Conservation (phyloP, 2,113 vertebrate species). For the Oxyura jamaicensis region DNA sequence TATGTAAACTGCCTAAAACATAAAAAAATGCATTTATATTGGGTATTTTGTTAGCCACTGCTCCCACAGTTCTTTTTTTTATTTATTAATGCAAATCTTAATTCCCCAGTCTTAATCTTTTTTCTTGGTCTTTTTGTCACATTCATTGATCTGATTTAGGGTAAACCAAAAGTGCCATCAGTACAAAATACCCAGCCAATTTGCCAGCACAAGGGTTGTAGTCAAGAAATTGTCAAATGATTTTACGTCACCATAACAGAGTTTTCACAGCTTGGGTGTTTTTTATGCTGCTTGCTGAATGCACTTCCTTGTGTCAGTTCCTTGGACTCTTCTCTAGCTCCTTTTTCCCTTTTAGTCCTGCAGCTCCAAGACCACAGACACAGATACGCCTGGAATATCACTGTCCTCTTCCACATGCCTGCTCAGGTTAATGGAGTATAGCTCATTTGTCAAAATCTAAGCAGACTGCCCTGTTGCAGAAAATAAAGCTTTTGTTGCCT, state of each 20-base stretch:
- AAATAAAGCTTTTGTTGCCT: background rate
- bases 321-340: background rate
- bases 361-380: background rate
- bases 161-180: background rate
- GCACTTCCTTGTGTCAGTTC: background rate
- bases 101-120: background rate
- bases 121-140: background rate
- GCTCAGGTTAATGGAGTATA: rapidly evolving
- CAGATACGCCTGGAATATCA: background rate
- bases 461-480: background rate
- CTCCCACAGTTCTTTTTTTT: no score
- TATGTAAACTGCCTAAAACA: background rate
- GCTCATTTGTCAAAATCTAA: background rate
- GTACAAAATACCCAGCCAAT: background rate
- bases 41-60: background rate
- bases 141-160: background rate
- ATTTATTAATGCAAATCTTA: background rate
- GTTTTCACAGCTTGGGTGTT: background rate
- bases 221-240: background rate
- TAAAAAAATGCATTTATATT: background rate
- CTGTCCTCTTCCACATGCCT: background rate
- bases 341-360: background rate
- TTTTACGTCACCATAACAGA: background rate
- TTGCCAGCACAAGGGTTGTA: background rate
- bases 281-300: background rate